phyloP scores from a whole-genome alignment of 2,113 vertebrate genomes.

The Nothoprocta perdicaria region DNA sequence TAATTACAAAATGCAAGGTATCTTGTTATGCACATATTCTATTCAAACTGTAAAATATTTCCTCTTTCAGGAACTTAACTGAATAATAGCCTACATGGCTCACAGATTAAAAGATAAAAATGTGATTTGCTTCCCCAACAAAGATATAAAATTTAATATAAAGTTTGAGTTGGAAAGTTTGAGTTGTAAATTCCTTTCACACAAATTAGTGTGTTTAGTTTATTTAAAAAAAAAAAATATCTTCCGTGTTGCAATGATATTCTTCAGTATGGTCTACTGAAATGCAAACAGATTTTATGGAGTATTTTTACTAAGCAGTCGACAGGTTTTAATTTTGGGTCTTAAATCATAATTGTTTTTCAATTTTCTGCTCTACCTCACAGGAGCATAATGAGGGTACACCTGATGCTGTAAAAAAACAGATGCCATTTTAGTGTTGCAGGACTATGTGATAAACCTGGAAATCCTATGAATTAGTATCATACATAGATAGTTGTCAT shows the following conservation, averaged over 20 bases:
- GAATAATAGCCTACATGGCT: not conserved
- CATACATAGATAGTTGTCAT: not conserved
- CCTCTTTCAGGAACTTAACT: not conserved
- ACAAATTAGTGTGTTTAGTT: not conserved
- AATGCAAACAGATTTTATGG: slow-evolving; percentile 15
- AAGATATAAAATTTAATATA: not conserved
- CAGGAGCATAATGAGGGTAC: slow-evolving; percentile 42
- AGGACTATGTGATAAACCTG: not conserved
- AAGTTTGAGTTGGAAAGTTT: not conserved
- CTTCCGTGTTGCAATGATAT: not conserved
- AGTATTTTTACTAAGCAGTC: slow-evolving; percentile 46
- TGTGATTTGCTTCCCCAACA: not conserved
- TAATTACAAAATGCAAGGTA: not conserved
- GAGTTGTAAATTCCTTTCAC: not conserved
- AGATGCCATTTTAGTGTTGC: slow-evolving; percentile 33
- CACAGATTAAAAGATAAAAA: not conserved
- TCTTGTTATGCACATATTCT: not conserved
- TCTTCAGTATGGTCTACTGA: not conserved
- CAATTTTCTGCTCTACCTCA: slow-evolving; percentile 53
- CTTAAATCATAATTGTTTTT: slow-evolving; percentile 57
- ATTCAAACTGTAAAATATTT: not conserved
- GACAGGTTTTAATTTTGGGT: slow-evolving; percentile 61
- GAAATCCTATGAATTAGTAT: not conserved
- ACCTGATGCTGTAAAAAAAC: slow-evolving; percentile 66
- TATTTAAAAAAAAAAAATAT: not conserved